Evolutionary conservation across 37 sponge, comb jelly and placozoan species (phyloP), one percentile per base, ranked within the genome.

Genomic region (Diacarnus erythraeanus): DNA sequence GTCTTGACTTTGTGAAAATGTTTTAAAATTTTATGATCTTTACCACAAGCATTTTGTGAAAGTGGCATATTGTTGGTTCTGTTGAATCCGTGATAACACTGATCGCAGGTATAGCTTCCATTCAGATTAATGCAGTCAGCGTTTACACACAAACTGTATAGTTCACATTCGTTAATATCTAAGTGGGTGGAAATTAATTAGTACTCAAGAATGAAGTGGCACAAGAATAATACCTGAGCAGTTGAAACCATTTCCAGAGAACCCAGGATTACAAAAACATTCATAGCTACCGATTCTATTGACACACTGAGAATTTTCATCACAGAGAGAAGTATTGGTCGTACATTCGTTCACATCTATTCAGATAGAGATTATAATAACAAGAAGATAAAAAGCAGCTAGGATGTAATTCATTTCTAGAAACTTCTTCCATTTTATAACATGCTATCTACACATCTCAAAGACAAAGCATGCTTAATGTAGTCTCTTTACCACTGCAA

Each of bases 251-350:
- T 80, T 71, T 59, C 82, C 76, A 20, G 38, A 31, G 59, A 41
- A 87, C 41, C 87, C 87, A 76, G 30, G 38, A 5, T 21, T 0
- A 58, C 87, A 87, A 23, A 61, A 42, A 31, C 87, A 87, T 0
- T 59, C 23, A 56, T 61, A 87, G 36, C 77, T 77, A 22, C 87
- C 87, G 69, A 71, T 69, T 27, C 77, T 69, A 33, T 87, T 76
- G 37, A 31, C 59, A 44, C 87, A 87, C 34, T 54, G 22, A 44
- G 75, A 64, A 82, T 82, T 64, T 27, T 59, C 31, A 15, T 39
- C 26, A 34, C 61, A 12, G 57, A 63, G 59, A 31, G 66, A 12
- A 33, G 38, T 30, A 30, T 54, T 41, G 3, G 42, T 12, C n/a
- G 33, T 2, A 43, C 74, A 74, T 43, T 74, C 74, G 31, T 74